phyloP scores from a whole-genome alignment of 2,888 invertebrate species.

The Rhimphoctona megacephalus region DNA sequence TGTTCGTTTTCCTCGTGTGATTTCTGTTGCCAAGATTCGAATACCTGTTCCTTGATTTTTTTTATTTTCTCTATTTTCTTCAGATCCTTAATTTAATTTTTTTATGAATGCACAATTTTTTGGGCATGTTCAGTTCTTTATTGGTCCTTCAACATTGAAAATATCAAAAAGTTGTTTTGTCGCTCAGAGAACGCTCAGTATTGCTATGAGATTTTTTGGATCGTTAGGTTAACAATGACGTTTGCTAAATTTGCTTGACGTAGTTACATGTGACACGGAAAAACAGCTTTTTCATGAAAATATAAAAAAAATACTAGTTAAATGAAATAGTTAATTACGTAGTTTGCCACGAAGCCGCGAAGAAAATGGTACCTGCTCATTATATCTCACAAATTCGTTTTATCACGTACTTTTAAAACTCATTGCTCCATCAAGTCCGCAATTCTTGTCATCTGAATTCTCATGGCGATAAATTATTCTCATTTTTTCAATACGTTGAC shows the following conservation, averaged over 20 bases:
- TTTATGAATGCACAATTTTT: neutral
- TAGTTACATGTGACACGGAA: too few species aligned
- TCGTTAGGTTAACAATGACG: neutral
- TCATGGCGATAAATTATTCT: neutral
- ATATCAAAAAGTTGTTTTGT: neutral
- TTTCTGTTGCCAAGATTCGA: constrained; percentile 14
- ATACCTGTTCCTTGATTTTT: neutral
- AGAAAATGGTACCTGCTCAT: too few species aligned
- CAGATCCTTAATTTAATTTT: neutral
- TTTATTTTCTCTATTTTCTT: neutral
- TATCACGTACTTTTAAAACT: neutral
- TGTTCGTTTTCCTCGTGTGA: neutral
- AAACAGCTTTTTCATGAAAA: neutral
- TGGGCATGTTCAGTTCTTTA: neutral
- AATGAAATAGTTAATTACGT: too few species aligned
- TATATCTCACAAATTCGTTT: neutral
- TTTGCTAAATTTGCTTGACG: neutral
- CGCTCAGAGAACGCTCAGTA: neutral
- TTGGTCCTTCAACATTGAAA: neutral
- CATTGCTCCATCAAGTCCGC: neutral
- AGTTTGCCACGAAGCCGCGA: too few species aligned
- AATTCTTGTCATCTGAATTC: neutral
- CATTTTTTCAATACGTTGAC: neutral
- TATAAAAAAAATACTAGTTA: neutral
- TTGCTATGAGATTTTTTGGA: neutral